These are phyloP conservation scores for Coenobita brevimanus DNA, from an alignment of 1,140 invertebrate genomes.

Conservation along the genomic window DNA sequence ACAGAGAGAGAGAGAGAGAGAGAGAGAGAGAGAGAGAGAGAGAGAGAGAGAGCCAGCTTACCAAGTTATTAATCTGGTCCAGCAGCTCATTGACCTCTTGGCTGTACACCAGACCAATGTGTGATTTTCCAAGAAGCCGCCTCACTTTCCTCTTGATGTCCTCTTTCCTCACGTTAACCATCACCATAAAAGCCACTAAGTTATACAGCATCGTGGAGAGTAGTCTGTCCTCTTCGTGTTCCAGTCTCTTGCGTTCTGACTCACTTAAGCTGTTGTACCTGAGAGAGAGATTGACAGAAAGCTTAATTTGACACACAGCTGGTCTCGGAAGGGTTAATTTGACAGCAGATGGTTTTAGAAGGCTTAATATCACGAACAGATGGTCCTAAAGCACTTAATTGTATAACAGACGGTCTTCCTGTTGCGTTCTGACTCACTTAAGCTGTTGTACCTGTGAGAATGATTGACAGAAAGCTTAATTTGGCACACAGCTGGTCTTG, in stretches of 20 bases:
- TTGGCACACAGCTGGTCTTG: too few relatives aligned
- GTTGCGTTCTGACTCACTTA: conserved; percentile 96
- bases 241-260: conserved; percentile 94
- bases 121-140: conserved; percentile 95
- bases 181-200: conserved; percentile 95
- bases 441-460: conserved; percentile 84
- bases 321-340: too few relatives aligned
- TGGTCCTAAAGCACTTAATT: too few relatives aligned
- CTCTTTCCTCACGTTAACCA: conserved; percentile 90
- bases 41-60: too few relatives aligned
- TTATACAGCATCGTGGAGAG: conserved; percentile 97
- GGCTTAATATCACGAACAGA: too few relatives aligned
- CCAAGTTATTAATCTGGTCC: conserved; percentile 95
- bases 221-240: conserved; percentile 98
- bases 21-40: too few relatives aligned
- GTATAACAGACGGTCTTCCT: too few relatives aligned
- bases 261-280: conserved; percentile 94
- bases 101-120: conserved; percentile 97
- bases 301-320: too few relatives aligned
- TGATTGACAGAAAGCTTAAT: too few relatives aligned
- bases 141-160: conserved; percentile 95
- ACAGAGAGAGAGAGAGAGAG: too few relatives aligned
- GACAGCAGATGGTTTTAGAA: too few relatives aligned
- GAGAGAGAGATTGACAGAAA: conserved; percentile 34
- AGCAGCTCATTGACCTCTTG: conserved; percentile 97